Percentiles rank a stretch among this genome's conserved stretches.
Conservation (phyloP, 2,797 vertebrate genomes). For the Tangara arthus region DNA sequence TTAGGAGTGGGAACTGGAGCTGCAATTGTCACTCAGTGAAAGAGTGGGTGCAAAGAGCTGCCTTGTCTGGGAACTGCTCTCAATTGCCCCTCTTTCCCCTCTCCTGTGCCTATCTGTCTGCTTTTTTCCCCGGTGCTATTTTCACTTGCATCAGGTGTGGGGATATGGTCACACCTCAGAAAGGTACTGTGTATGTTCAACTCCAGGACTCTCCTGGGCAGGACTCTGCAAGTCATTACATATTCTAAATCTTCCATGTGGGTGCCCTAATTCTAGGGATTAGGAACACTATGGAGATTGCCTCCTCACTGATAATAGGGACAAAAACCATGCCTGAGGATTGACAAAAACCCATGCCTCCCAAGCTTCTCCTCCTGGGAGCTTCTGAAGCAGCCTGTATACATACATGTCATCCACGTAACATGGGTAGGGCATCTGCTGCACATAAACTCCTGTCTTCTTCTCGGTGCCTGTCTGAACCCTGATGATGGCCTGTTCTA, state of each 20-base stretch:
- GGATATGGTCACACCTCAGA: neutral
- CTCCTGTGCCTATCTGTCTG: neutral
- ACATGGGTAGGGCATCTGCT: constrained; percentile 99
- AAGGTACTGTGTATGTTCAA: neutral
- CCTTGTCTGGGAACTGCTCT: neutral
- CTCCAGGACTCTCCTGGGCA: neutral
- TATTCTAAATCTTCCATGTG: neutral
- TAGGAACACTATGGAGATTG: neutral
- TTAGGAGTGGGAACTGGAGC: neutral
- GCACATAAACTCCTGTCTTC: constrained; percentile 91
- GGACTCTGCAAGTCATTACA: neutral
- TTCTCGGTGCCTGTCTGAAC: constrained; percentile 87
- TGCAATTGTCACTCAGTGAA: neutral
- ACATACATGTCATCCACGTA: constrained; percentile 96
- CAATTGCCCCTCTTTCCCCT: neutral
- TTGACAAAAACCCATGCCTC: neutral
- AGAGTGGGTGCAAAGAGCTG: neutral
- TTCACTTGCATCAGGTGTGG: neutral
- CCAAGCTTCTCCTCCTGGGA: neutral
- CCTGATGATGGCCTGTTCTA: constrained; percentile 94
- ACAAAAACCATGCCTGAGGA: neutral
- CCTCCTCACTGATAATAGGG: neutral
- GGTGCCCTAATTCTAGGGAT: neutral
- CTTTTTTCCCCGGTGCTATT: neutral
- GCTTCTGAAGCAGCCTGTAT: neutral